Base-by-base conservation (phyloP, 2,888 invertebrate species). In the Charanyca ferruginea region DNA sequence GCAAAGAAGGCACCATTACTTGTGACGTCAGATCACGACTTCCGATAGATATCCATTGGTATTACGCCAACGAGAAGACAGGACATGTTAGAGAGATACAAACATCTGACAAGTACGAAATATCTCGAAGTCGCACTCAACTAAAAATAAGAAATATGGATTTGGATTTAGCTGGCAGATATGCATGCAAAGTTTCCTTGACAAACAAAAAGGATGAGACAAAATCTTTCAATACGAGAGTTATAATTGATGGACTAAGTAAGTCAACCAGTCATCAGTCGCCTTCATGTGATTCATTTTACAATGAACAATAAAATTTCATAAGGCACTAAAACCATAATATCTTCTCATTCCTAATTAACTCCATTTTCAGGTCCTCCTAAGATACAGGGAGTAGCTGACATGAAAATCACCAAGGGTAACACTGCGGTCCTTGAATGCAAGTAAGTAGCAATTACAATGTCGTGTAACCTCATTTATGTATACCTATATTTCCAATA, bases 41-140 rank as follows among this genome's bases (percentile, higher is more conserved):
- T 25, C 80, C 78, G 3, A 80, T 82, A 52, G 42, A 68, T 3
- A 85, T 83, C 20, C 45, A 23, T 32, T 83, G 83, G 83, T 61
- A 41, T 25, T 62, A 53, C 48, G 22, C 44, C 1, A 51, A 76
- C 23, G 60, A 70, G 6, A 48, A 11, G 5, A 70, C 66, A 3
- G 75, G 67, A 0, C n/a, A 11, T 6, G 38, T 42, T 0, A 53
- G 8, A 13, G 20, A 49, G 11, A 63, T 82, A 28, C n/a, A 7
- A 22, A 49, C 64, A 1, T 82, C 84, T 11, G 23, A 69, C 23
- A 68, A 61, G 9, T 78, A 73, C 49, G 25, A 48, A 13, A 42
- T 85, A 61, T 68, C 77, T 18, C 35, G 45, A n/a, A 71, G 69
- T 38, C 59, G 67, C 7, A 74, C 72, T 20, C 51, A 65, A 38